Conservation (phyloP, 2,888 invertebrate genomes). For the Lithophane ornitopus region DNA sequence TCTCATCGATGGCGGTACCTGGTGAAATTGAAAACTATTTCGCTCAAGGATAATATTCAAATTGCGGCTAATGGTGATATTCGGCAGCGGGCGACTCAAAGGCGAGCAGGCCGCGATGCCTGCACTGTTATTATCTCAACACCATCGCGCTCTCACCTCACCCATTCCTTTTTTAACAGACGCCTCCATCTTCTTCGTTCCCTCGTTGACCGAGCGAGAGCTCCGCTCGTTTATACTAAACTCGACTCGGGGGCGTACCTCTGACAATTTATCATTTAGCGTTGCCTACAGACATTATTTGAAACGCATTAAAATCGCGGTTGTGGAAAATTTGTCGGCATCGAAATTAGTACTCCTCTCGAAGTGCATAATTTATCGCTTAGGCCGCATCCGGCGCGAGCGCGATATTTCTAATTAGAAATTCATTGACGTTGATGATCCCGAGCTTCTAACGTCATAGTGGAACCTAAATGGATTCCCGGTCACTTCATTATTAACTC, state of each 20-base stretch:
- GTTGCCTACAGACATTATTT: conserved; percentile 90
- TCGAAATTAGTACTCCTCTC: conserved; percentile 89
- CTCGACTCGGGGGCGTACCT: conserved; percentile 87
- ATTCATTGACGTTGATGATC: conserved; percentile 85
- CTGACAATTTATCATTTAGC: conserved; percentile 90
- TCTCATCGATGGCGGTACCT: conserved; percentile 65
- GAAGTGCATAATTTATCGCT: conserved; percentile 89
- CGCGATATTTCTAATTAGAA: conserved; percentile 85
- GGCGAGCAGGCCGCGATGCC: conserved; percentile 77
- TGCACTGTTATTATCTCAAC: conserved; percentile 91
- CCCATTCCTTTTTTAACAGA: conserved; percentile 88
- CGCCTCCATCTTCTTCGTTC: conserved; percentile 83
- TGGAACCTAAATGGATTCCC: conserved; percentile 30
- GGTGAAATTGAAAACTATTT: conserved; percentile 81
- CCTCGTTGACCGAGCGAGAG: conserved; percentile 77
- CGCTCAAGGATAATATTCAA: conserved; percentile 82
- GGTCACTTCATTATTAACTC: conserved; percentile 40
- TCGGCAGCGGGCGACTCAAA: conserved; percentile 86
- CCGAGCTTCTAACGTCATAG: conserved; percentile 55
- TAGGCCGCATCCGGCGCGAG: conserved; percentile 83
- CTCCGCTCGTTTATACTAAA: conserved; percentile 84
- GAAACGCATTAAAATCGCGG: conserved; percentile 90
- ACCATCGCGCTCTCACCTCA: conserved; percentile 89
- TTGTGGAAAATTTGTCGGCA: conserved; percentile 90
- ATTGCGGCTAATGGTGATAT: conserved; percentile 86